Conservation (phyloP, 1,140 invertebrate genomes). For the Pogonomyrmex californicus region DNA sequence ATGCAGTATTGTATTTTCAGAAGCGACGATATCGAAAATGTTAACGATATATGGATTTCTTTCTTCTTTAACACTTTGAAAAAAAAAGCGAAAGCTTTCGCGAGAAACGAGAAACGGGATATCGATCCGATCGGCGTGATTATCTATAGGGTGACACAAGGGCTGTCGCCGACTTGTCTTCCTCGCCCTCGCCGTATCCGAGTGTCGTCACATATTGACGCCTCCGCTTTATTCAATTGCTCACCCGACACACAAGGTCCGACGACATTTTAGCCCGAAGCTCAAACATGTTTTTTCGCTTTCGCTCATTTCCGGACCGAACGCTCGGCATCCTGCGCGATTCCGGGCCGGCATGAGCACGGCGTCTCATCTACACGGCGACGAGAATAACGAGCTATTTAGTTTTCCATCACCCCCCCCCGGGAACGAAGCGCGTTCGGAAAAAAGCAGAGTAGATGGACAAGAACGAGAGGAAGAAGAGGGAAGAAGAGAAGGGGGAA, state of each 20-base stretch:
- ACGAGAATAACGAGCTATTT: slow-evolving; percentile 64
- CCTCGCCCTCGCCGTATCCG: slow-evolving; percentile 65
- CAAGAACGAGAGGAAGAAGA: not conserved
- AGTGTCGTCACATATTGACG: slow-evolving; percentile 80
- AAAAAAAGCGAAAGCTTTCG: slow-evolving; percentile 13
- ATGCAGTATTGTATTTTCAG: slow-evolving; percentile 49
- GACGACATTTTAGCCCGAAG: slow-evolving; percentile 67
- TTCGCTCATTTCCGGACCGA: slow-evolving; percentile 80
- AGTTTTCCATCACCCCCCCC: slow-evolving; percentile 67
- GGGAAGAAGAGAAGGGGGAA: slow-evolving; percentile 15
- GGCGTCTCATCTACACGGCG: slow-evolving; percentile 58
- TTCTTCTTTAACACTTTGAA: not conserved
- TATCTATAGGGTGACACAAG: slow-evolving; percentile 60
- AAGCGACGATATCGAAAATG: slow-evolving; percentile 37
- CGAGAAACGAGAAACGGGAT: not conserved
- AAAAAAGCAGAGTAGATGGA: slow-evolving; percentile 6
- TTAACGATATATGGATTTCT: not conserved
- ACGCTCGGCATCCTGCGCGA: slow-evolving; percentile 75
- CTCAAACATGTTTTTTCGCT: slow-evolving; percentile 84
- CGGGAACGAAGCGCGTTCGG: slow-evolving; percentile 60
- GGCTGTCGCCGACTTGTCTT: slow-evolving; percentile 49
- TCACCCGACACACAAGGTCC: slow-evolving; percentile 76
- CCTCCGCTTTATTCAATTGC: slow-evolving; percentile 82
- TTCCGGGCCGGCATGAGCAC: slow-evolving; percentile 73
- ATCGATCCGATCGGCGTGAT: slow-evolving; percentile 28